These are phyloP conservation scores for Drosophila bocqueti DNA, from an alignment of 1,140 invertebrate species.

Conservation along the genomic window DNA sequence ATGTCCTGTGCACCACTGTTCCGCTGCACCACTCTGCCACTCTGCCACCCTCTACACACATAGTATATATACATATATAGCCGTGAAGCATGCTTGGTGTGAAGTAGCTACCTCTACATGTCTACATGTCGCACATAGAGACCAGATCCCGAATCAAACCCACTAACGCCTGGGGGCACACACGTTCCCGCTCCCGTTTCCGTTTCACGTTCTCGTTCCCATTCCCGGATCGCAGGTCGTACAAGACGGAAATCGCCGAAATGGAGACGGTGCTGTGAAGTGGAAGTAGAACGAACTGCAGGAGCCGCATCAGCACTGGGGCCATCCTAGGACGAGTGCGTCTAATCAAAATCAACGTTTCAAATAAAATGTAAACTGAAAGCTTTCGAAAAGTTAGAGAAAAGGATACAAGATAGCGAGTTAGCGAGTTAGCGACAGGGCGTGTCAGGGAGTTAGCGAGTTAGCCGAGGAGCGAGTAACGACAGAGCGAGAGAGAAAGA, in stretches of 20 bases:
- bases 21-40: neutral
- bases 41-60: neutral
- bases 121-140: neutral
- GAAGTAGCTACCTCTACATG: neutral
- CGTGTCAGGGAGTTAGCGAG: neutral
- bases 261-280: conserved; percentile 95
- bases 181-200: neutral
- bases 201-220: conserved; percentile 9
- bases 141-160: conserved; percentile 6
- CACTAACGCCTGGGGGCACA: conserved; percentile 19
- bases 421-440: neutral
- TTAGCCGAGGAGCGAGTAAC: neutral
- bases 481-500: neutral
- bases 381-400: conserved; percentile 72
- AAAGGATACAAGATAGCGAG: conserved; percentile 15
- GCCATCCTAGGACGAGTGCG: conserved; percentile 51
- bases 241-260: conserved; percentile 91
- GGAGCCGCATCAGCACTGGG: conserved; percentile 14
- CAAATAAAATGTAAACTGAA: conserved; percentile 80
- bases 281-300: conserved; percentile 10
- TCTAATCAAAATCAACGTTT: conserved; percentile 78
- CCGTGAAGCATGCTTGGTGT: conserved; percentile 30
- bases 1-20: conserved; percentile 21
- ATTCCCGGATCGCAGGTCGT: conserved; percentile 84
- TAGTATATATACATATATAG: neutral